Evolutionary conservation across 2,797 vertebrate species (phyloP).

Genomic region (Dermochelys coriacea): DNA sequence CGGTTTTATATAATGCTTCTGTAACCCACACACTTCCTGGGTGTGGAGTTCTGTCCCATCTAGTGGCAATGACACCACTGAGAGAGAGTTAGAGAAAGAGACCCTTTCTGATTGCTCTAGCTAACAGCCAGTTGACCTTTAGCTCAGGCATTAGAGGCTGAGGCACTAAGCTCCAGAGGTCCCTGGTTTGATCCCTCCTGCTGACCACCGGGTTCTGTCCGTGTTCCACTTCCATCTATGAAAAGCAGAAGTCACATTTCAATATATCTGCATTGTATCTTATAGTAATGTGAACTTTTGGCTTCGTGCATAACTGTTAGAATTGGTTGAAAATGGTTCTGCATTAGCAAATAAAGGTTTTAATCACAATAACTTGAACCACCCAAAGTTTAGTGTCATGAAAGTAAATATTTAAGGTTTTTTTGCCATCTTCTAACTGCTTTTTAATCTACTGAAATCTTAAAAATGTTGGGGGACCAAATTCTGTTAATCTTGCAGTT

Average conservation of each 20-base stretch:
- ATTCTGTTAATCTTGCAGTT: not conserved
- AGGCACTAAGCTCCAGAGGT: too few species aligned
- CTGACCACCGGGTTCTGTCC: fast-evolving
- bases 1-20: slow-evolving; percentile 43
- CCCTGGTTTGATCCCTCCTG: too few species aligned
- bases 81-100: too few species aligned
- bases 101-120: too few species aligned
- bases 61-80: too few species aligned
- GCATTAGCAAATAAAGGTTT: slow-evolving; percentile 25
- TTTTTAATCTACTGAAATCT: not conserved
- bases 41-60: too few species aligned
- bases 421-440: not conserved
- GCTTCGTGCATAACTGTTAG: not conserved
- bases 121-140: too few species aligned
- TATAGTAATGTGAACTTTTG: slow-evolving; percentile 22
- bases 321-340: not conserved
- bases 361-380: slow-evolving; percentile 13
- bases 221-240: slow-evolving; percentile 18
- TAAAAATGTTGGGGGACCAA: not conserved
- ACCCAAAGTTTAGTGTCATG: not conserved
- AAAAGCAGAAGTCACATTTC: slow-evolving; percentile 32
- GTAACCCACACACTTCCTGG: too few species aligned
- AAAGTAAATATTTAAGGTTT: slow-evolving; percentile 6
- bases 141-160: too few species aligned
- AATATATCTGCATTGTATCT: not conserved